Evolutionary conservation across 1,140 invertebrate species (phyloP).

Genomic region (Himalopsyche phryganea): DNA sequence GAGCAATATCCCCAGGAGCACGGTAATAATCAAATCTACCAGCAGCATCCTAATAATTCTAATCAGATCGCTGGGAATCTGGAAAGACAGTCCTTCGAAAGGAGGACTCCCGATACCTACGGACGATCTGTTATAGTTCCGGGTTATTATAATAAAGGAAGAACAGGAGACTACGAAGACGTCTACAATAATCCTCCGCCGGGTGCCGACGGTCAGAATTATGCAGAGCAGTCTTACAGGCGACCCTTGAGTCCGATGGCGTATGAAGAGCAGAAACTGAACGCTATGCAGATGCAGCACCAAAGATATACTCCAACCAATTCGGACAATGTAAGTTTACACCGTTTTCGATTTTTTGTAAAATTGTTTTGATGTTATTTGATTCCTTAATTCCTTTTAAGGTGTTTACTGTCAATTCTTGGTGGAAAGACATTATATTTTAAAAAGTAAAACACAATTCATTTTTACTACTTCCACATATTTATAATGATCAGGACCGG

Average conservation of each 20-base stretch:
- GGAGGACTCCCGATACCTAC: slow-evolving; percentile 78
- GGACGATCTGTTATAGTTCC: slow-evolving; percentile 60
- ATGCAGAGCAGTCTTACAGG: slow-evolving; percentile 42
- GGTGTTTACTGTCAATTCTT: no score
- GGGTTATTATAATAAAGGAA: slow-evolving; percentile 44
- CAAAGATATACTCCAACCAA: slow-evolving; percentile 43
- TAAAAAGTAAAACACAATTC: no score
- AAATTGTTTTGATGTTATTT: no score
- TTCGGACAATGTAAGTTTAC: slow-evolving; percentile 35
- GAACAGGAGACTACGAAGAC: slow-evolving; percentile 74
- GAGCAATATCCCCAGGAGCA: slow-evolving; percentile 22
- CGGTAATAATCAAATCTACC: slow-evolving; percentile 14
- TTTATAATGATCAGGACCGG: no score
- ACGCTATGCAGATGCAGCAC: slow-evolving; percentile 37
- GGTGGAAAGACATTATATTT: no score
- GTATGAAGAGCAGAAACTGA: slow-evolving; percentile 43
- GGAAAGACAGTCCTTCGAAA: slow-evolving; percentile 54
- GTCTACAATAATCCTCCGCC: slow-evolving; percentile 57
- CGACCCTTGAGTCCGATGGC: slow-evolving; percentile 44
- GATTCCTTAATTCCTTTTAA: no score
- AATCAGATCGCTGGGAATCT: slow-evolving; percentile 3
- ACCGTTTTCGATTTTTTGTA: no score
- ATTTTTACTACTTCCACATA: no score
- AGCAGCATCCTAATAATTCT: slow-evolving; percentile 14
- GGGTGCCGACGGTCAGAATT: slow-evolving; percentile 37